Percentiles rank a stretch among this genome's conserved stretches.
Conservation (phyloP, 2,113 vertebrate species). For the Cettia cetti region DNA sequence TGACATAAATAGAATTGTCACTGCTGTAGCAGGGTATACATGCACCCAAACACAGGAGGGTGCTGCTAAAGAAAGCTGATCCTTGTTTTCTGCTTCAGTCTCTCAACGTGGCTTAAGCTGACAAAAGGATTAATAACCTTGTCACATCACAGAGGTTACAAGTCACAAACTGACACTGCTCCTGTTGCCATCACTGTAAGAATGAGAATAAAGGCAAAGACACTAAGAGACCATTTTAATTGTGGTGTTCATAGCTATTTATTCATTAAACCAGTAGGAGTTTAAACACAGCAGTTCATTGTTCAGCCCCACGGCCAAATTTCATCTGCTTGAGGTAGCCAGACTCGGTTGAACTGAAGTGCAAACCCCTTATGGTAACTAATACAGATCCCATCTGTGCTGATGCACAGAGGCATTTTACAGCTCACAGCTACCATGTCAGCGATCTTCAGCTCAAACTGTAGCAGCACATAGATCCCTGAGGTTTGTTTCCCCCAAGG, state of each 20-base stretch:
- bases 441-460: not conserved
- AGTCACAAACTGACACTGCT: not conserved
- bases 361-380: not conserved
- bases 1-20: not conserved
- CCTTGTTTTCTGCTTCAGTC: not conserved
- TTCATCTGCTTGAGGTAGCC: not conserved
- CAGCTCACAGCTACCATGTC: not conserved
- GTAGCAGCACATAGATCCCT: not conserved
- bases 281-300: not conserved
- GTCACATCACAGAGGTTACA: not conserved
- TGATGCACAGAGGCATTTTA: not conserved
- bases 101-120: not conserved
- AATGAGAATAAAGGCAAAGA: not conserved
- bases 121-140: slow-evolving; percentile 17
- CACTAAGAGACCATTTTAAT: not conserved
- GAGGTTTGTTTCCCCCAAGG: not conserved
- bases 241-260: not conserved
- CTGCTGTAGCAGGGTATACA: not conserved
- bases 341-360: not conserved
- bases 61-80: not conserved
- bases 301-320: not conserved
- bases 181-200: not conserved
- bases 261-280: not conserved
- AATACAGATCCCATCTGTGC: not conserved
- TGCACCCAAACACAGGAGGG: not conserved